Conservation (phyloP, 2,888 invertebrate genomes). For the Platycnemis pennipes region DNA sequence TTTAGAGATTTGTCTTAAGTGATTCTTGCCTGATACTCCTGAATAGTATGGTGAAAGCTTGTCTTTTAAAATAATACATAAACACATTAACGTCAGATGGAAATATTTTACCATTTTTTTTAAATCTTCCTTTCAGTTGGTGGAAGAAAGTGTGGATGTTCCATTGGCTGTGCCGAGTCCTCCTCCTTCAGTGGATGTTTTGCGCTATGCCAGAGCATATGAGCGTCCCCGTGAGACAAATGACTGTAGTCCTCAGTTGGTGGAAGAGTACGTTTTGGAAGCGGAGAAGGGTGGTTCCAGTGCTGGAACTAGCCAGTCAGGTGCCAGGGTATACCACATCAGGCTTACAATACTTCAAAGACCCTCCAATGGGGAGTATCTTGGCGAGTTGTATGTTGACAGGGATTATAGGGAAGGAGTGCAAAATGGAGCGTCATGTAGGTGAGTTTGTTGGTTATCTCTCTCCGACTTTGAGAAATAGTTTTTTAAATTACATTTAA, state of each 20-base stretch:
- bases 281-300: slow-evolving; percentile 86
- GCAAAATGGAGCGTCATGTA: slow-evolving; percentile 90
- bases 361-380: slow-evolving; percentile 92
- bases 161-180: slow-evolving; percentile 70
- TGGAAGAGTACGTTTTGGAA: slow-evolving; percentile 94
- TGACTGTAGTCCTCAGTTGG: slow-evolving; percentile 89
- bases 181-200: slow-evolving; percentile 73
- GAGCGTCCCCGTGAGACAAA: slow-evolving; percentile 84
- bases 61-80: no score
- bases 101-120: background rate
- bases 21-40: no score
- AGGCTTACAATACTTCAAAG: slow-evolving; percentile 93
- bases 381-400: slow-evolving; percentile 94
- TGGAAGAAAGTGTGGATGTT: slow-evolving; percentile 68
- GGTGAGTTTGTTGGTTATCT: slow-evolving; percentile 78
- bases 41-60: no score
- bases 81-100: no score
- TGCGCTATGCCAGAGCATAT: slow-evolving; percentile 81
- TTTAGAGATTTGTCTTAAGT: no score
- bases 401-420: slow-evolving; percentile 89
- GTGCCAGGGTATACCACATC: slow-evolving; percentile 88
- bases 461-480: no score
- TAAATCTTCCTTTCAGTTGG: slow-evolving; percentile 6
- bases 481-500: no score
- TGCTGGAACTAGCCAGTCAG: slow-evolving; percentile 77